phyloP scores from a whole-genome alignment of 2,888 invertebrate genomes.

The Opisthograptis luteolata region DNA sequence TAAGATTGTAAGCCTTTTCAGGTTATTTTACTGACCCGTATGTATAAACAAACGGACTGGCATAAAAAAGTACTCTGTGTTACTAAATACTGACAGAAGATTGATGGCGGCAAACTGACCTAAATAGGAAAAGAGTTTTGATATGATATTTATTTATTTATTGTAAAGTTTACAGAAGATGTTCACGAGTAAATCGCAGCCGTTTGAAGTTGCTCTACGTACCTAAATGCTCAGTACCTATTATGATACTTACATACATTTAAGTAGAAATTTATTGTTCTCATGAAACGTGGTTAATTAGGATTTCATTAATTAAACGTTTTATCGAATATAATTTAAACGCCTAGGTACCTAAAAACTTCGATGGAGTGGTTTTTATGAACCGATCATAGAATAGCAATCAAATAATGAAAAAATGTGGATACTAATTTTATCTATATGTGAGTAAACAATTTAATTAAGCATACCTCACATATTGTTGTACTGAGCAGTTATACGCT shows the following conservation, averaged over 20 bases:
- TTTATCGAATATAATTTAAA: background rate
- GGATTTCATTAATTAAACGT: background rate
- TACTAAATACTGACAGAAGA: background rate
- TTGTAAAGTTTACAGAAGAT: too few relatives aligned
- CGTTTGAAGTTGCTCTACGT: too few relatives aligned
- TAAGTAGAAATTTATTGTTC: background rate
- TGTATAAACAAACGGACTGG: background rate
- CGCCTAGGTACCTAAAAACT: background rate
- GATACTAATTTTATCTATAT: conserved; percentile 38
- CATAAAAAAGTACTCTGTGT: too few relatives aligned
- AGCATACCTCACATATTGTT: too few relatives aligned
- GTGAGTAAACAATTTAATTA: conserved; percentile 44
- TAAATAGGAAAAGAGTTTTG: too few relatives aligned
- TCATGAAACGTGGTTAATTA: conserved; percentile 7
- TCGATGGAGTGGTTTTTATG: background rate
- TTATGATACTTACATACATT: too few relatives aligned
- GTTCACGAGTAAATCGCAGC: too few relatives aligned
- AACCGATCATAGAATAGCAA: conserved; percentile 9
- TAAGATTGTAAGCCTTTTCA: too few relatives aligned
- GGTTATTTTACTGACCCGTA: too few relatives aligned
- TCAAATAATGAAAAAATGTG: conserved; percentile 46
- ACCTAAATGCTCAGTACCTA: too few relatives aligned
- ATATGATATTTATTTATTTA: too few relatives aligned
- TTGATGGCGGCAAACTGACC: background rate
- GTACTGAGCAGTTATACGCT: background rate